Percentiles rank a stretch among this genome's conserved stretches.
Evolutionary conservation across 2,888 invertebrate genomes (phyloP).

Genomic region (Aleiodes alternator): DNA sequence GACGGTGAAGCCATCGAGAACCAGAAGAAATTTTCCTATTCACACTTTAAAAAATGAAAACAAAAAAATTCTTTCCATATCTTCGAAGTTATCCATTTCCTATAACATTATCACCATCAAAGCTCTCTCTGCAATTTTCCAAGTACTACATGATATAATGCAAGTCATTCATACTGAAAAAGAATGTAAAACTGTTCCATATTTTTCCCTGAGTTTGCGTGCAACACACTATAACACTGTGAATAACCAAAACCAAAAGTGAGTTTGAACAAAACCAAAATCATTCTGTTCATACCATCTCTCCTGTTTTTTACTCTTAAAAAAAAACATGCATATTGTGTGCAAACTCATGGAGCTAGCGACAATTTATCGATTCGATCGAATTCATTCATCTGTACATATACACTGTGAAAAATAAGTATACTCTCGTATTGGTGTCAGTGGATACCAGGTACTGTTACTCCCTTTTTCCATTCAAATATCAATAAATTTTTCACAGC

Average conservation of each 20-base stretch:
- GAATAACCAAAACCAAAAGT: no score
- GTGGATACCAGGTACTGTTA: no score
- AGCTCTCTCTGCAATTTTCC: slow-evolving; percentile 56
- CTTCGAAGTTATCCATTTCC: slow-evolving; percentile 13
- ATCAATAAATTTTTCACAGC: no score
- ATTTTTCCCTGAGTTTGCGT: slow-evolving; percentile 49
- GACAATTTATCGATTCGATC: slow-evolving; percentile 18
- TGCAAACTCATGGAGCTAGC: neutral
- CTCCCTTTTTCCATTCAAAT: no score
- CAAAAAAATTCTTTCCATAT: neutral
- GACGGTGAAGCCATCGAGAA: slow-evolving; percentile 38
- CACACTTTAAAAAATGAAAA: slow-evolving; percentile 28
- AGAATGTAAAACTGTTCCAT: slow-evolving; percentile 50
- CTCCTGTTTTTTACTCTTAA: no score
- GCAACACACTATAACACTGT: neutral
- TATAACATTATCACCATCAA: slow-evolving; percentile 14
- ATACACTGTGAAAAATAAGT: no score
- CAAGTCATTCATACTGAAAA: slow-evolving; percentile 57
- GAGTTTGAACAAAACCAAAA: no score
- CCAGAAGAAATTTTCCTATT: slow-evolving; percentile 49
- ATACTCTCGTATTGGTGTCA: no score
- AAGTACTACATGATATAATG: slow-evolving; percentile 60
- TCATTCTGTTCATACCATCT: no score
- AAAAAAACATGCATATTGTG: no score
- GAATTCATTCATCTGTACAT: neutral